phyloP scores from a whole-genome alignment of 2,113 vertebrate species.

The Pterocles gutturalis region DNA sequence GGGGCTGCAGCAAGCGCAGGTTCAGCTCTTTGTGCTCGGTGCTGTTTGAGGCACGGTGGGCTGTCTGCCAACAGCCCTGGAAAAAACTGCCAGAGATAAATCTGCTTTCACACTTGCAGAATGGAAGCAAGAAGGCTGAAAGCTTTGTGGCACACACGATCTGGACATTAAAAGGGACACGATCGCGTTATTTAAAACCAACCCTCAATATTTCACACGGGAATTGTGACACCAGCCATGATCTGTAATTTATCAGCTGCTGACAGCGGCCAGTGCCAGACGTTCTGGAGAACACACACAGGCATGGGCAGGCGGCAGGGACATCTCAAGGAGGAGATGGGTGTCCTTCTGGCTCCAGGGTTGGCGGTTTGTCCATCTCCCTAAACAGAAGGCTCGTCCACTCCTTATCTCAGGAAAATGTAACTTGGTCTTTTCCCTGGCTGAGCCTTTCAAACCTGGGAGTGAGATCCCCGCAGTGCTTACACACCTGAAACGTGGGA shows the following conservation, averaged over 20 bases:
- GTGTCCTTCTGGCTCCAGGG: neutral
- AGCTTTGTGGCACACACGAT: neutral
- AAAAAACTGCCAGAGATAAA: neutral
- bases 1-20: neutral
- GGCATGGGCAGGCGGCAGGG: neutral
- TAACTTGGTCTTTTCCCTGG: neutral
- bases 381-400: neutral
- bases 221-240: neutral
- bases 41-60: neutral
- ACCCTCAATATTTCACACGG: neutral
- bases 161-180: neutral
- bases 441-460: neutral
- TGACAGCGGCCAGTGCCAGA: neutral
- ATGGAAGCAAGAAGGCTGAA: constrained; percentile 3
- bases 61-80: neutral
- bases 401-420: neutral
- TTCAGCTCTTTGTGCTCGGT: neutral
- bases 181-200: neutral
- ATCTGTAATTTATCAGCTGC: neutral
- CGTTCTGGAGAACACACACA: neutral
- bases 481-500: neutral
- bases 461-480: neutral
- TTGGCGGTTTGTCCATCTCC: neutral
- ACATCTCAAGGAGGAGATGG: neutral
- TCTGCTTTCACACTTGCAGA: neutral